Evolutionary conservation across 2,888 invertebrate genomes (phyloP), one percentile per base, ranked within the genome.

Genomic region (Mythimna pallens): DNA sequence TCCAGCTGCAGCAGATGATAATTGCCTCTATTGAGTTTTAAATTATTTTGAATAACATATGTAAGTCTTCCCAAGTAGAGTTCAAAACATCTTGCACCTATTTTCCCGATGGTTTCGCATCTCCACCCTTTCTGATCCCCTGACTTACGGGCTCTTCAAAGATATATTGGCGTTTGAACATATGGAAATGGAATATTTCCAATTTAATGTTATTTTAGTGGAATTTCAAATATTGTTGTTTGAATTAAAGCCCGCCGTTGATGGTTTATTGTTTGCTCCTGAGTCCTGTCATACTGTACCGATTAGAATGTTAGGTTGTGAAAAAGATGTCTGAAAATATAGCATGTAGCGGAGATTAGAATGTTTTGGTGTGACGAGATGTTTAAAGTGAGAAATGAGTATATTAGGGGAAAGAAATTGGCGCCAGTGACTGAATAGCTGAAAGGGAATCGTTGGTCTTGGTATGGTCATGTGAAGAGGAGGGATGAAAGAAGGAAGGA

Each of bases 101-200:
- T 43, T 59, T 52, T 34, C 66, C 7, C 3, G 22, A 36, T 54
- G 43, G 34, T 52, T 76, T 73, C 66, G 17, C 73, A 73, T 66
- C 52, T 73, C 43, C 43, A 52, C 12, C 52, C 5, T 7, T 12
- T 7, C 43, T 66, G 58, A 76, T 66, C 76, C 52, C n/a, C 17
- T 43, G 52, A 76, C 73, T 73, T 73, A 76, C 25, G 52, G 9
- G 58, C 43, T 66, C 34, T 12, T 25, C 52, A 54, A 59, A 75
- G 76, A 66, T 73, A 73, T 76, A 73, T 66, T 76, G 76, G 43
- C 34, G 10, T 66, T 76, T 54, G 67, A 76, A 76, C 25, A 36
- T 22, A 25, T n/a, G 34, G 10, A 52, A 73, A 43, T 36, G 52
- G 52, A 34, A 59, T 43, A 54, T 76, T 75, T 59, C 52, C n/a